These are phyloP conservation scores for Doris montereyensis DNA, from an alignment of 2,888 invertebrate genomes.

Conservation along the genomic window DNA sequence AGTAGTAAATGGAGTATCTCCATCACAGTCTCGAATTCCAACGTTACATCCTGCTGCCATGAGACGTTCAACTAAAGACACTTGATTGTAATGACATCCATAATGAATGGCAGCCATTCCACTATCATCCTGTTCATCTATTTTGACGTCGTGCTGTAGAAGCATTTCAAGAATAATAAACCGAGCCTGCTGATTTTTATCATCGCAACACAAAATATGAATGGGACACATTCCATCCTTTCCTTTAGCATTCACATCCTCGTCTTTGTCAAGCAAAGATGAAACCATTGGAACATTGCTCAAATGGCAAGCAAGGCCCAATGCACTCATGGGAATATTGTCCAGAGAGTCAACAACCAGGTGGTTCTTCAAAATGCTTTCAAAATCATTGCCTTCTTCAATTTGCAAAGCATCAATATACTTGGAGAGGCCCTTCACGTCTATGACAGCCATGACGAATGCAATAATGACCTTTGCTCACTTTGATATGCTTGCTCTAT, in stretches of 20 bases:
- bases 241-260: slow-evolving; percentile 32
- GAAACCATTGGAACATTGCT: slow-evolving; percentile 22
- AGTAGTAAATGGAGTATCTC: slow-evolving; percentile 60
- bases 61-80: slow-evolving; percentile 28
- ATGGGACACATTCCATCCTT: slow-evolving; percentile 34
- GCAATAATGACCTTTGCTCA: too few relatives aligned
- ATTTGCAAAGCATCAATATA: too few relatives aligned
- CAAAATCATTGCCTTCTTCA: not conserved
- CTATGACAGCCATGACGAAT: too few relatives aligned
- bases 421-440: too few relatives aligned
- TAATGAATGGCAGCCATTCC: slow-evolving; percentile 27
- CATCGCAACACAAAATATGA: slow-evolving; percentile 27
- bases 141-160: slow-evolving; percentile 3
- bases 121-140: slow-evolving; percentile 23
- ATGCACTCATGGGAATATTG: not conserved
- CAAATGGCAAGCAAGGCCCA: not conserved
- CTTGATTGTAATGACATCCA: slow-evolving; percentile 29
- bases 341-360: not conserved
- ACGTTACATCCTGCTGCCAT: slow-evolving; percentile 55
- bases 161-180: slow-evolving; percentile 25
- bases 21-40: slow-evolving; percentile 56
- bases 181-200: not conserved
- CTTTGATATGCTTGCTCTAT: too few relatives aligned
- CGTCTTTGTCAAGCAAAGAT: slow-evolving; percentile 28
- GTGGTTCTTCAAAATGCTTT: not conserved